phyloP scores from a whole-genome alignment of 2,888 invertebrate genomes.

The Mesorhabditis spiculigera region DNA sequence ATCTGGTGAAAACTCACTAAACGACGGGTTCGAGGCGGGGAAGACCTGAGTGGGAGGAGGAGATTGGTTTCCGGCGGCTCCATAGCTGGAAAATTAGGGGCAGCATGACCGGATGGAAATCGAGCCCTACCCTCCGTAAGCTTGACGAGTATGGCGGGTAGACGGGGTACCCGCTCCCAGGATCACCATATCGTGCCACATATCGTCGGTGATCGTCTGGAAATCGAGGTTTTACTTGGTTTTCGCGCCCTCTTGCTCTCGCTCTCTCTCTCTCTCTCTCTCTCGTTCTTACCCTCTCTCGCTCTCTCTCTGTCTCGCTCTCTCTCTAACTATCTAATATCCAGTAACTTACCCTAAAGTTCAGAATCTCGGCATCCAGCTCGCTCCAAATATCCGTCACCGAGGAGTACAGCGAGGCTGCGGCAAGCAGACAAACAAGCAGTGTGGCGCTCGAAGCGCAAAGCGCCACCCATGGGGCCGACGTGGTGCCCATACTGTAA shows the following conservation, averaged over 20 bases:
- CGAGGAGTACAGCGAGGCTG: background rate
- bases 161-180: slow-evolving; percentile 1
- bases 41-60: background rate
- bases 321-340: too few relatives aligned
- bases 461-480: background rate
- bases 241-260: background rate
- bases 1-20: slow-evolving; percentile 2
- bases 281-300: too few relatives aligned
- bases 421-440: background rate
- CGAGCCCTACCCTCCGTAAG: background rate
- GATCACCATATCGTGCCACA: background rate
- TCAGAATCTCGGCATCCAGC: background rate
- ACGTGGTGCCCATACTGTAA: background rate
- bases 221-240: background rate
- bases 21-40: background rate
- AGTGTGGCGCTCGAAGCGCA: background rate
- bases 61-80: background rate
- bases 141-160: background rate
- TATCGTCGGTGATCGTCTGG: slow-evolving; percentile 6
- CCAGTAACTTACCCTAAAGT: background rate
- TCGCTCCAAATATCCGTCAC: slow-evolving; percentile 6
- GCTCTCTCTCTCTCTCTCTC: too few relatives aligned
- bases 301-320: too few relatives aligned
- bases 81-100: background rate
- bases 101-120: background rate